Conservation (phyloP, 1,140 invertebrate genomes). For the Helicoverpa zea region DNA sequence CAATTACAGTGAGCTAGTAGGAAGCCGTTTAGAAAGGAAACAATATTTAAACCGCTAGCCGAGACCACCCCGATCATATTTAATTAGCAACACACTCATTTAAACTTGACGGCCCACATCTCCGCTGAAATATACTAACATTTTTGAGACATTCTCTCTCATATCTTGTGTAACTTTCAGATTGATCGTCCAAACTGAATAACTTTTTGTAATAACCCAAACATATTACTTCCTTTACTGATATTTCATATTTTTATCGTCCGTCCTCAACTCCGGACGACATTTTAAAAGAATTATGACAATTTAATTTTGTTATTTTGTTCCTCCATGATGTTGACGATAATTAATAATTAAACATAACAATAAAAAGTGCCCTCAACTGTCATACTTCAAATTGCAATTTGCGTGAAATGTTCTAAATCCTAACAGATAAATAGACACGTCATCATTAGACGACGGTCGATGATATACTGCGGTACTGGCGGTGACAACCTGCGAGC, state of each 20-base stretch:
- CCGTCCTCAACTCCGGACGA: slow-evolving; percentile 34
- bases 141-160: slow-evolving; percentile 39
- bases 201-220: slow-evolving; percentile 49
- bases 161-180: slow-evolving; percentile 23
- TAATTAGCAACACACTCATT: slow-evolving; percentile 47
- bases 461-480: slow-evolving; percentile 78
- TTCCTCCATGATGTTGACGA: slow-evolving; percentile 41
- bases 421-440: slow-evolving; percentile 79
- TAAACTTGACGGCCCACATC: slow-evolving; percentile 26
- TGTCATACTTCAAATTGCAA: slow-evolving; percentile 65
- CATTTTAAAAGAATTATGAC: slow-evolving; percentile 45
- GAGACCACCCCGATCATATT: slow-evolving; percentile 43
- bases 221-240: slow-evolving; percentile 52
- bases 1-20: background rate
- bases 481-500: slow-evolving; percentile 73
- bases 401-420: slow-evolving; percentile 71
- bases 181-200: slow-evolving; percentile 39
- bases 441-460: slow-evolving; percentile 77
- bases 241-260: slow-evolving; percentile 50
- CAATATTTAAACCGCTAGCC: slow-evolving; percentile 25
- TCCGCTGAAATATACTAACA: slow-evolving; percentile 36
- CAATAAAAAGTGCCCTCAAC: slow-evolving; percentile 65
- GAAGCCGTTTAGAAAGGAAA: slow-evolving; percentile 36
- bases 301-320: slow-evolving; percentile 48
- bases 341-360: slow-evolving; percentile 51